A percentile compares a stretch with the other conserved stretches of the same genome.
phyloP scores from a whole-genome alignment of 2,113 vertebrate genomes.

The Sminthopsis crassicaudata region DNA sequence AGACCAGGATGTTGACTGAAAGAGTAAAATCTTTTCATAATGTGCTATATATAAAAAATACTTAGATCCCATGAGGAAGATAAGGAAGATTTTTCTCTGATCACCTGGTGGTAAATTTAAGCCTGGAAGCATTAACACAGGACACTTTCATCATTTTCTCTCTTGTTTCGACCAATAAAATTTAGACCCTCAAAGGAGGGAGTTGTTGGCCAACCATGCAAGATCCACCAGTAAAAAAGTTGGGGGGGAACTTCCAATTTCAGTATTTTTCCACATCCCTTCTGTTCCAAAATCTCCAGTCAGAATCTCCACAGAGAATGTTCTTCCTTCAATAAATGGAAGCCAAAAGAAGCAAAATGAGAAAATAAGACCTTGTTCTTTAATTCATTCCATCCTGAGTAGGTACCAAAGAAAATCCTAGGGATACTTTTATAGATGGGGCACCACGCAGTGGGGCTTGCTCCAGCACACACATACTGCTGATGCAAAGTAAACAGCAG shows the following conservation, averaged over 20 bases:
- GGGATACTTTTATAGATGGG: conserved; percentile 83
- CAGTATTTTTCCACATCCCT: not conserved
- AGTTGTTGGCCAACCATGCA: not conserved
- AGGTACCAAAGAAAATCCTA: conserved; percentile 74
- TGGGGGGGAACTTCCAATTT: not conserved
- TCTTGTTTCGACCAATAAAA: not conserved
- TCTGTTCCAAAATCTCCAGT: not conserved
- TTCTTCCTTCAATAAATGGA: conserved; percentile 26
- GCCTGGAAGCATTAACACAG: not conserved
- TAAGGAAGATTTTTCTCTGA: not conserved
- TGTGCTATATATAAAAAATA: not conserved
- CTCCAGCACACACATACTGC: conserved; percentile 46
- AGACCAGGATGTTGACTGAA: not conserved
- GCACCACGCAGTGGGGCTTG: conserved; percentile 69
- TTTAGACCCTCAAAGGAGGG: not conserved
- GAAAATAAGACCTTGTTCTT: conserved; percentile 52
- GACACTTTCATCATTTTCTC: not conserved
- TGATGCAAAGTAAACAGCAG: not conserved
- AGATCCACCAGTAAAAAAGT: not conserved
- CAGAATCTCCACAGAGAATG: not conserved
- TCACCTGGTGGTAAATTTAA: not conserved
- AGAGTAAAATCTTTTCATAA: not conserved
- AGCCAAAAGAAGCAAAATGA: conserved; percentile 62
- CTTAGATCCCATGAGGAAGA: not conserved
- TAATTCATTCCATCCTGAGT: conserved; percentile 64